Percentiles rank a stretch among this genome's conserved stretches.
Evolutionary conservation across 2,113 vertebrate species (phyloP).

Genomic region (Chascanopsetta lugubris): DNA sequence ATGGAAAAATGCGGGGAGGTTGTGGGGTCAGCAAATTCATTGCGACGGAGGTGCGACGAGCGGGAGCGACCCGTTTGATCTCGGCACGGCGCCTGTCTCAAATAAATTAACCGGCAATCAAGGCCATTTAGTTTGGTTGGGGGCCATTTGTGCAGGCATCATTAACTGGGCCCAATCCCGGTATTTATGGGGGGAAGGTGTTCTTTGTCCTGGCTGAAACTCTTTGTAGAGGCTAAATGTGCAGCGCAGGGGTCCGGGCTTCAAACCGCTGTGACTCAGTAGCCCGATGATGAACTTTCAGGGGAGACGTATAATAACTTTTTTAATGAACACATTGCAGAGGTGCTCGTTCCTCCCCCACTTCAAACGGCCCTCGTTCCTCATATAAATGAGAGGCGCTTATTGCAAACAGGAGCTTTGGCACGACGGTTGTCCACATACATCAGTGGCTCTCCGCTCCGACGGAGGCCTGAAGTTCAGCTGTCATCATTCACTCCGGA

Average conservation of each 20-base stretch:
- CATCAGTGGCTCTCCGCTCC: slow-evolving; percentile 59
- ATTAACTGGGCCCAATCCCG: slow-evolving; percentile 74
- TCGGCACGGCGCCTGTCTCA: slow-evolving; percentile 70
- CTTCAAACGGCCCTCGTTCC: slow-evolving; percentile 71
- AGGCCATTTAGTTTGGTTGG: slow-evolving; percentile 72
- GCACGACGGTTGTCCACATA: slow-evolving; percentile 46
- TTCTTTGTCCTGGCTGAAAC: slow-evolving; percentile 63
- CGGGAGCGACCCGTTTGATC: slow-evolving; percentile 75
- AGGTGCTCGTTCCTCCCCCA: slow-evolving; percentile 56
- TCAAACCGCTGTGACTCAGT: slow-evolving; percentile 57
- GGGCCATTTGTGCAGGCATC: slow-evolving; percentile 75
- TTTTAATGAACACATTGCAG: slow-evolving; percentile 73
- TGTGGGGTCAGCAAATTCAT: slow-evolving; percentile 78
- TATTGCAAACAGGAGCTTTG: slow-evolving; percentile 73
- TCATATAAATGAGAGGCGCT: slow-evolving; percentile 64
- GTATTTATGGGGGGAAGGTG: slow-evolving; percentile 73
- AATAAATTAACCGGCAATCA: slow-evolving; percentile 78
- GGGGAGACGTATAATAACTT: slow-evolving; percentile 64
- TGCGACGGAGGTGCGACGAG: slow-evolving; percentile 76
- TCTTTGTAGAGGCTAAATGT: slow-evolving; percentile 70
- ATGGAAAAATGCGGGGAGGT: slow-evolving; percentile 71
- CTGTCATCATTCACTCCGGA: slow-evolving; percentile 61
- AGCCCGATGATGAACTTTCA: slow-evolving; percentile 70
- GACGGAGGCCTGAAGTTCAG: slow-evolving; percentile 36
- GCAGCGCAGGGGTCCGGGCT: slow-evolving; percentile 69